These are phyloP conservation scores for Malurus melanocephalus DNA, from an alignment of 2,113 vertebrate genomes.

Conservation along the genomic window DNA sequence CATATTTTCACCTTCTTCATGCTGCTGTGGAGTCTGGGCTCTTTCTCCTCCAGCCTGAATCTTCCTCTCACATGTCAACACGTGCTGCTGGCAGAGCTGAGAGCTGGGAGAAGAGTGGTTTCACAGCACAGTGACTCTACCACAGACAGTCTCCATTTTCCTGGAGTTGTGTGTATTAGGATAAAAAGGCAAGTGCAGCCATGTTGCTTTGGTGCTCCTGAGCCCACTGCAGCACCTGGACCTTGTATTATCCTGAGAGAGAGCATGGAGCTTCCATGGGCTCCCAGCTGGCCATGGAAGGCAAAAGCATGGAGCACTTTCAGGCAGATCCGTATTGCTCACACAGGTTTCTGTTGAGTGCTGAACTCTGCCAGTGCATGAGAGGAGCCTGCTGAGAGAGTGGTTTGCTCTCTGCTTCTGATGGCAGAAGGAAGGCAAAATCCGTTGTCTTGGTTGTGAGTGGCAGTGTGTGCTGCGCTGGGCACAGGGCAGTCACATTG, in stretches of 20 bases:
- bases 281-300: not conserved
- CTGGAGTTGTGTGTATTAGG: not conserved
- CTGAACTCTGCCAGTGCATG: not conserved
- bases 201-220: not conserved
- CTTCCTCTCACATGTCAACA: rapidly evolving
- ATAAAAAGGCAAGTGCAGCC: not conserved
- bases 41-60: not conserved
- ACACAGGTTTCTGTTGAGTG: not conserved
- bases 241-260: not conserved
- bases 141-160: not conserved
- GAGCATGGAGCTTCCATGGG: not conserved
- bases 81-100: not conserved
- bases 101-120: not conserved
- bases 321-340: not conserved
- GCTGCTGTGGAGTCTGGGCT: not conserved
- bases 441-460: not conserved
- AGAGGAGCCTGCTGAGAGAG: not conserved
- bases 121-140: not conserved
- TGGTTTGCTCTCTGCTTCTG: not conserved
- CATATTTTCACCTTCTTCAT: not conserved
- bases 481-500: not conserved
- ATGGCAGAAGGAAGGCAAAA: not conserved
- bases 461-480: not conserved
- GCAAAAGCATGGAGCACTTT: not conserved
- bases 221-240: not conserved